Conservation (phyloP, 1,140 invertebrate genomes). For the Ceratoteleas bidentatus region DNA sequence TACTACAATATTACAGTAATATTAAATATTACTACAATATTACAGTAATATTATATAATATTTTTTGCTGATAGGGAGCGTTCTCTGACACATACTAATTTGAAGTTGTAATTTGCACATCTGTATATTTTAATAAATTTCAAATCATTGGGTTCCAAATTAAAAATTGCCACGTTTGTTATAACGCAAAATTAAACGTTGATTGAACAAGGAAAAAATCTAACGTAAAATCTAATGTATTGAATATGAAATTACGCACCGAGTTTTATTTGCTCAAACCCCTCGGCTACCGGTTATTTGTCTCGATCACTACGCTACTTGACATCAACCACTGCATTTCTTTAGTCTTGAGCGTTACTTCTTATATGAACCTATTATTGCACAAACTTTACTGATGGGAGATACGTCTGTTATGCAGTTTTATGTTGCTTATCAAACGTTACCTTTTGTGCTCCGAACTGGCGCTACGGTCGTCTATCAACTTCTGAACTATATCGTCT, state of each 20-base stretch:
- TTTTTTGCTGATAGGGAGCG: too few relatives aligned
- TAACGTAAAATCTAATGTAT: background rate
- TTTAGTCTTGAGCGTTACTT: constrained; percentile 60
- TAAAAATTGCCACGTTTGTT: background rate
- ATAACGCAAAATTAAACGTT: background rate
- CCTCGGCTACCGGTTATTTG: constrained; percentile 8
- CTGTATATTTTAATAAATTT: background rate
- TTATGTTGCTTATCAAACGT: constrained; percentile 72
- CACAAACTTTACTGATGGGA: constrained; percentile 70
- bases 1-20: too few relatives aligned
- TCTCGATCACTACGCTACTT: constrained; percentile 36
- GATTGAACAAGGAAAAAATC: background rate
- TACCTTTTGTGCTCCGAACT: constrained; percentile 23
- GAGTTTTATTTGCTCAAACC: constrained; percentile 17
- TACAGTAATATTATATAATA: too few relatives aligned
- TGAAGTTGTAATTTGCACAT: too few relatives aligned
- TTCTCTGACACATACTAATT: too few relatives aligned
- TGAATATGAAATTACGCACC: background rate
- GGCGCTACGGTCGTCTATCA: constrained; percentile 51
- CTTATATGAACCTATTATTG: constrained; percentile 71
- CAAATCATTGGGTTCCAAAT: background rate
- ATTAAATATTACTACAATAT: too few relatives aligned
- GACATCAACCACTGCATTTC: constrained; percentile 62
- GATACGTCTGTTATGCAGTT: constrained; percentile 72
- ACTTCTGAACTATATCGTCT: constrained; percentile 24